Base-by-base conservation (phyloP, 1,140 invertebrate genomes). In the Lineus longissimus region DNA sequence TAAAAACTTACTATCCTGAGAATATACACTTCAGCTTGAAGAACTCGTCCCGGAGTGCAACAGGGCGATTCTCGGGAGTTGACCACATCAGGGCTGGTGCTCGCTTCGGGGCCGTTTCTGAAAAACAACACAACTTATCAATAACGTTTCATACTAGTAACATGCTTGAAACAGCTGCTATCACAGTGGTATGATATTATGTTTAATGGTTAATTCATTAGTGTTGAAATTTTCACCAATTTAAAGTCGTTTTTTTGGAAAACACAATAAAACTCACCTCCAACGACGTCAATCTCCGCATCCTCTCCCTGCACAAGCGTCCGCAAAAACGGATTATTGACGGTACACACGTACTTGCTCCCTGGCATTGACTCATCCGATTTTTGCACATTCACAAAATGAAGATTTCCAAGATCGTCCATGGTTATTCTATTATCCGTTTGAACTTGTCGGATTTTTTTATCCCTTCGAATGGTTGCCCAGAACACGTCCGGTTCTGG, bases 1-100 rank as follows among this genome's bases (percentile, higher is more conserved):
- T n/a, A n/a, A 6, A 23, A 41, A 67, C 62, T n/a, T 63, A 63
- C 54, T 61, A 64, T 33, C 62, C 62, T n/a, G 62, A 45, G 57
- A 63, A 63, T 9, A 29, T 62, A 36, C 58, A 62, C 40, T 62
- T 62, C n/a, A 62, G n/a, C 23, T 41, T 63, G 59, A 33, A 55
- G 19, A 40, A 19, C 11, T 51, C 25, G n/a, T 27, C 47, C n/a
- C 19, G 4, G 6, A 51, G 19, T 6, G 47, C 47, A 4, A 23
- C 25, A 6, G 19, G 25, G n/a, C 25, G 19, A 19, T 6, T 51
- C 9, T 27, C 25, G 6, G 6, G 47, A 9, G 6, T 51, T 4
- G 47, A 23, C 47, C 47, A 51, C 47, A 51, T 36, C 6, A 36
- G 33, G 33, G 33, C 33, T 7, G 33, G 33, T 4, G 33, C 33